Evolutionary conservation across 2,888 invertebrate genomes (phyloP).

Genomic region (Tortrix viridana): DNA sequence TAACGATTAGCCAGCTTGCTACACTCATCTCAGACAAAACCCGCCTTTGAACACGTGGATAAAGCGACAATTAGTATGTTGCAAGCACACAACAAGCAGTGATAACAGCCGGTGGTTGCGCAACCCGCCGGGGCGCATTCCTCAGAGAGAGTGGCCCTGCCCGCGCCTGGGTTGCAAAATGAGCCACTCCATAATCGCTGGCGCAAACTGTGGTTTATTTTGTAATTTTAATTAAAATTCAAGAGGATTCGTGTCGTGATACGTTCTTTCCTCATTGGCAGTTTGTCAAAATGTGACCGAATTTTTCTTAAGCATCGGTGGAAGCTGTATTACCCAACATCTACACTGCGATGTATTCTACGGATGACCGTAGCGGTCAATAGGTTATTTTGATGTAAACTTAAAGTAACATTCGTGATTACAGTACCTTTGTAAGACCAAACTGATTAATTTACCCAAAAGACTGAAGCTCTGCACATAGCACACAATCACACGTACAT

Average conservation of each 20-base stretch:
- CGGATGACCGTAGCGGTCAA: too few relatives aligned
- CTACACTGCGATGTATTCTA: background rate
- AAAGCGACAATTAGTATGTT: conserved; percentile 42
- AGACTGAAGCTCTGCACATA: background rate
- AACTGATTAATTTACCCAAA: background rate
- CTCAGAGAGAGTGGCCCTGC: conserved; percentile 70
- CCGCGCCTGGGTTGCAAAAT: conserved; percentile 65
- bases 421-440: background rate
- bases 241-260: conserved; percentile 58
- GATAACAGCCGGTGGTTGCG: conserved; percentile 45
- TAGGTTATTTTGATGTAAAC: background rate
- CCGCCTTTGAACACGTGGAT: conserved; percentile 47
- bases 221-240: conserved; percentile 74
- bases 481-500: background rate
- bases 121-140: conserved; percentile 62
- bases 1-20: conserved; percentile 23
- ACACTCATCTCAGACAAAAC: conserved; percentile 41
- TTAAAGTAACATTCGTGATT: background rate
- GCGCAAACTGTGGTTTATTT: conserved; percentile 67
- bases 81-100: conserved; percentile 49
- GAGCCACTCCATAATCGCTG: conserved; percentile 56
- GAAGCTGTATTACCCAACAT: background rate
- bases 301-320: conserved; percentile 1
- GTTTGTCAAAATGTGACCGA: conserved; percentile 48
- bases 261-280: conserved; percentile 60